A percentile compares a stretch with the other conserved stretches of the same genome.
phyloP scores from a whole-genome alignment of 2,797 vertebrate species.

The Propithecus deckenii region DNA sequence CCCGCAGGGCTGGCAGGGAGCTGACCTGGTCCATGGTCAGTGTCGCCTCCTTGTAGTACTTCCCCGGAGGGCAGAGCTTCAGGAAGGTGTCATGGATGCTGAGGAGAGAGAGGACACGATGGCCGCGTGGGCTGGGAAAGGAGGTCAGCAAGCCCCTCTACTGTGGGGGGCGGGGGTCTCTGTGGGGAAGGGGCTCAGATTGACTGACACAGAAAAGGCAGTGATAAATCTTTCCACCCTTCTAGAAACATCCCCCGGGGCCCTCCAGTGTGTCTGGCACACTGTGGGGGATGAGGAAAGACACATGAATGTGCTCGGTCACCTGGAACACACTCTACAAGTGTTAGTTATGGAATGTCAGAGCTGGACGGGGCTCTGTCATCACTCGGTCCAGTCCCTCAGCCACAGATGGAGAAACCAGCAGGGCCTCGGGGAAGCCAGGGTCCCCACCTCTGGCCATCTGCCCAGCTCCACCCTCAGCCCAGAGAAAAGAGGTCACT shows the following conservation, averaged over 20 bases:
- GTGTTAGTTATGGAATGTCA: neutral
- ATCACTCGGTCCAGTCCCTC: neutral
- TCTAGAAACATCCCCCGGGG: neutral
- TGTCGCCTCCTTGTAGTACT: constrained; percentile 69
- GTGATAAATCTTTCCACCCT: neutral
- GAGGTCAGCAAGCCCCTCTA: neutral
- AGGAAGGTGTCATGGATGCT: constrained; percentile 77
- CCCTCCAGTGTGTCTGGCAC: neutral
- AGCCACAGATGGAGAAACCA: neutral
- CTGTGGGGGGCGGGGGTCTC: rapidly evolving
- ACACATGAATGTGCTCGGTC: rapidly evolving
- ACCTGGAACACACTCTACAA: neutral
- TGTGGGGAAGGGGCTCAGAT: neutral
- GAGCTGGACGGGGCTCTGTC: neutral
- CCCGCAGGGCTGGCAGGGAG: constrained; percentile 76
- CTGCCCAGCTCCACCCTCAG: neutral
- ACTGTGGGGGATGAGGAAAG: neutral
- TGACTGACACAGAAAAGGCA: neutral
- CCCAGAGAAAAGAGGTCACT: neutral
- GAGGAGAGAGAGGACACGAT: neutral
- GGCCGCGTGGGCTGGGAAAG: neutral
- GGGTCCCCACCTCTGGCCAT: neutral
- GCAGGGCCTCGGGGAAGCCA: neutral
- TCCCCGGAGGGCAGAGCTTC: constrained; percentile 70
- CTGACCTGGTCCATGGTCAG: constrained; percentile 72